Conservation (phyloP, 2,113 vertebrate species). For the Halichoeres trimaculatus region DNA sequence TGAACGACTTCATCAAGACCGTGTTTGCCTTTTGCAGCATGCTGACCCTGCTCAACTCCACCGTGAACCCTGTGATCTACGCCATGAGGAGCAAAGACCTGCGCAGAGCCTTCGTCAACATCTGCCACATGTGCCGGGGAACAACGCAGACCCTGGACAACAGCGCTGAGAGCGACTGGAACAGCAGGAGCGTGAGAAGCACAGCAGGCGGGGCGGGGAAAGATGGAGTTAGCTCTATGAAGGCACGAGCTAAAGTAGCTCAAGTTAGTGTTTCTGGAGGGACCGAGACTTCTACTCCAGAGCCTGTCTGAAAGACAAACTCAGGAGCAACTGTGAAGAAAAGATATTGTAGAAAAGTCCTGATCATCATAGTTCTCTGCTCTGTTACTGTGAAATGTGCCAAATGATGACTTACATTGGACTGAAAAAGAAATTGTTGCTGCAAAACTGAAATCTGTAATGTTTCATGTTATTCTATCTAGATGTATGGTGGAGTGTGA, state of each 20-base stretch:
- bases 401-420: conserved; percentile 44
- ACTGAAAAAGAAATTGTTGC: conserved; percentile 1
- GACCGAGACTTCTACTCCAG: conserved; percentile 89
- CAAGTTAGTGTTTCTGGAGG: conserved; percentile 95
- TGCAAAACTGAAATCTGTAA: conserved; percentile 33
- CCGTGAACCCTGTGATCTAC: conserved; percentile 98
- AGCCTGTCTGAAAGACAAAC: conserved; percentile 86
- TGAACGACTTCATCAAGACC: conserved; percentile 95
- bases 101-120: conserved; percentile 92
- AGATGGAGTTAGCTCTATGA: conserved; percentile 83
- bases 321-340: conserved; percentile 35
- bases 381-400: conserved; percentile 65
- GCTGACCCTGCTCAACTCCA: conserved; percentile 97
- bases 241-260: conserved; percentile 93
- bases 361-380: conserved; percentile 18
- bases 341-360: conserved; percentile 40
- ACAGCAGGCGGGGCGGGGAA: conserved; percentile 82
- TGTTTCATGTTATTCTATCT: neutral
- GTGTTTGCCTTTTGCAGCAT: conserved; percentile 98
- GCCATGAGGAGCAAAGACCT: conserved; percentile 98
- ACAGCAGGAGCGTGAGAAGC: conserved; percentile 89
- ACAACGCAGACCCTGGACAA: conserved; percentile 88
- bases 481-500: conserved; percentile 12
- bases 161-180: conserved; percentile 96
- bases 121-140: conserved; percentile 89